phyloP scores from a whole-genome alignment of 2,797 vertebrate species.

The Furcifer pardalis region DNA sequence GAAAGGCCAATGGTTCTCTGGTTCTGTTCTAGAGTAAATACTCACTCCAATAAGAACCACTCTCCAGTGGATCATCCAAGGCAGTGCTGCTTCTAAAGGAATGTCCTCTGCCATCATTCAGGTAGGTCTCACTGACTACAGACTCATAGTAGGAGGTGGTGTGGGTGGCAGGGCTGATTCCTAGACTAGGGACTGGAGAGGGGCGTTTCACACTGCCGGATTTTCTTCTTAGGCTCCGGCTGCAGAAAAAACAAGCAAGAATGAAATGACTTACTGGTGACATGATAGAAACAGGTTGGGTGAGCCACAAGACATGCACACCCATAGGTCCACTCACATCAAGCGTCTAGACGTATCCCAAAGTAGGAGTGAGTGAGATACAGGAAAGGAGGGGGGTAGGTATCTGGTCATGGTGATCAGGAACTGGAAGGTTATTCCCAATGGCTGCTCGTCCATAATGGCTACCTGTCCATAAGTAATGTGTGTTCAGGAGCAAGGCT shows the following conservation, averaged over 20 bases:
- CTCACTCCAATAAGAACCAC: conserved; percentile 75
- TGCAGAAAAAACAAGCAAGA: background rate
- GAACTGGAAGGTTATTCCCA: background rate
- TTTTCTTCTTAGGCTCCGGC: conserved; percentile 73
- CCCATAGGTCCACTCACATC: background rate
- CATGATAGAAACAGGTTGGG: background rate
- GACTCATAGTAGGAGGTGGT: conserved; percentile 81
- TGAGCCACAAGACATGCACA: background rate
- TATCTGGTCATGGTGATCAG: background rate
- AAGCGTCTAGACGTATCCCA: background rate
- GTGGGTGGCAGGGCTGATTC: conserved; percentile 59
- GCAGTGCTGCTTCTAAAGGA: conserved; percentile 46
- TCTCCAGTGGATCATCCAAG: conserved; percentile 60
- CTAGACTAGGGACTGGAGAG: conserved; percentile 61
- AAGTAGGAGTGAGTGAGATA: background rate
- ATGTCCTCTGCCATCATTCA: conserved; percentile 66
- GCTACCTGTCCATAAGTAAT: background rate
- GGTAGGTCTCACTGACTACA: conserved; percentile 74
- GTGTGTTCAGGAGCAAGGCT: no score
- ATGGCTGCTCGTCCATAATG: background rate
- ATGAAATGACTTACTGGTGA: no score
- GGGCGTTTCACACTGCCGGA: conserved; percentile 62
- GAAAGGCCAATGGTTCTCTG: background rate
- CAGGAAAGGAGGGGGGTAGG: background rate
- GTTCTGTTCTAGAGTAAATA: background rate